Evolutionary conservation across 2,113 vertebrate genomes (phyloP).

Genomic region (Neomonachus schauinslandi): DNA sequence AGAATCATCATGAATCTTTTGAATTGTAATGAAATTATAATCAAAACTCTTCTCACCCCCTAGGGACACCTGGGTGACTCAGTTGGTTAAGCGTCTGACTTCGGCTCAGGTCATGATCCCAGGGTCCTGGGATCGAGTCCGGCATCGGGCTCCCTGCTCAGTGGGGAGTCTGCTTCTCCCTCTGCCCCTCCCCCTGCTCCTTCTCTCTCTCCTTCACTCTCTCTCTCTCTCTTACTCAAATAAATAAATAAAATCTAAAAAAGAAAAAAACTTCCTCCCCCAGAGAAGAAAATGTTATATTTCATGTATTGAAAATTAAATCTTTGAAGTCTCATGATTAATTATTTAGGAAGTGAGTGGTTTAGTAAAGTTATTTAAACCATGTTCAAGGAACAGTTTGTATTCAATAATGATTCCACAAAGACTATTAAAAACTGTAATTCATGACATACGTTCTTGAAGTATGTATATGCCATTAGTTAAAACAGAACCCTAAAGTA

Average conservation of each 20-base stretch:
- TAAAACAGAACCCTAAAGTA: background rate
- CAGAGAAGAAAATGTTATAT: background rate
- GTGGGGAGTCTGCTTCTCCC: background rate
- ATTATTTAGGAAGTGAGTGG: slow-evolving; percentile 1
- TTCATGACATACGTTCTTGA: slow-evolving; percentile 2
- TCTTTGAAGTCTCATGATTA: slow-evolving; percentile 30
- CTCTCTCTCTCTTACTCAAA: background rate
- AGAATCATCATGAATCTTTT: background rate
- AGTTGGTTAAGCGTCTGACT: background rate
- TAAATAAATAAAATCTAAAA: background rate
- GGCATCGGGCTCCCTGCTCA: background rate
- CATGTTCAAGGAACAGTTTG: background rate
- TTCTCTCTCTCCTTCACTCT: background rate
- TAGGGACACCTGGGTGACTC: background rate
- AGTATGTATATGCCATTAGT: background rate
- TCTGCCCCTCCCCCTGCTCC: no score
- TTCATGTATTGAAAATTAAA: background rate
- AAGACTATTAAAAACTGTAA: slow-evolving; percentile 17
- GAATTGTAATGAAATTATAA: background rate
- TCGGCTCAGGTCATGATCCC: background rate
- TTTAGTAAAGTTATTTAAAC: slow-evolving; percentile 31
- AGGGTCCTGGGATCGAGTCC: background rate
- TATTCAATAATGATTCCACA: slow-evolving; percentile 2
- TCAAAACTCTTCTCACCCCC: background rate
- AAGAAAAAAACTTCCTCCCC: background rate